Base-by-base conservation (phyloP, 2,797 vertebrate species). In the Chloroceryle amazona region DNA sequence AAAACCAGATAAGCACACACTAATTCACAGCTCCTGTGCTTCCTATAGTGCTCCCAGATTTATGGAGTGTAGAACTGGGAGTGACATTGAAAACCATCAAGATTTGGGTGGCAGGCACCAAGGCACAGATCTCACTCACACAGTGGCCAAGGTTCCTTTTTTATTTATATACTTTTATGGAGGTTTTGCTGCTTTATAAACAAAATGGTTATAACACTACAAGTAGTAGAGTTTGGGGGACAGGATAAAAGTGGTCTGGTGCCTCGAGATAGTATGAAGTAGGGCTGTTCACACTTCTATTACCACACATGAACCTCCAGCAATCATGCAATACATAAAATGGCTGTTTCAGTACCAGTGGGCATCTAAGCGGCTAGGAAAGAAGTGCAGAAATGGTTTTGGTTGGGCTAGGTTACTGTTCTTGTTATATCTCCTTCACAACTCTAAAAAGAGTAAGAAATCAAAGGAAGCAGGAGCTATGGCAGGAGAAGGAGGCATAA, bases 301-400 rank as follows among this genome's bases (percentile, higher is more conserved):
- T 52, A 60, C 29, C 49, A 62, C 33, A 52, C 21, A 10, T 4
- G n/a, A 92, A 20, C 5, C 6, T 18, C 29, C n/a, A 70, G n/a
- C 2, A 52, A 33, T 5, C 0, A 3, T 6, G 21, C 13, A 26
- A 20, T 23, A 80, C 2, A 3, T 57, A 60, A 61, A 14, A 14
- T 7, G 18, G 26, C 16, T 76, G n/a, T 49, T 42, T 70, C 62
- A 73, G 26, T n/a, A 22, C 21, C 7, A 28, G 3, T 11, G 51
- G 28, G 23, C 51, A 89, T 33, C n/a, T 58, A 49, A 66, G 31
- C 23, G n/a, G 29, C 46, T 22, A 51, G 39, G 51, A 92, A 18
- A 73, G 13, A 71, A 67, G 4, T n/a, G 47, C n/a, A 81, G 58
- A 85, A 33, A 47, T 25, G 10, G 41, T 51, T 67, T 58, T 62